Evolutionary conservation across 1,140 invertebrate species (phyloP).

Genomic region (Leptonema lineaticorne): DNA sequence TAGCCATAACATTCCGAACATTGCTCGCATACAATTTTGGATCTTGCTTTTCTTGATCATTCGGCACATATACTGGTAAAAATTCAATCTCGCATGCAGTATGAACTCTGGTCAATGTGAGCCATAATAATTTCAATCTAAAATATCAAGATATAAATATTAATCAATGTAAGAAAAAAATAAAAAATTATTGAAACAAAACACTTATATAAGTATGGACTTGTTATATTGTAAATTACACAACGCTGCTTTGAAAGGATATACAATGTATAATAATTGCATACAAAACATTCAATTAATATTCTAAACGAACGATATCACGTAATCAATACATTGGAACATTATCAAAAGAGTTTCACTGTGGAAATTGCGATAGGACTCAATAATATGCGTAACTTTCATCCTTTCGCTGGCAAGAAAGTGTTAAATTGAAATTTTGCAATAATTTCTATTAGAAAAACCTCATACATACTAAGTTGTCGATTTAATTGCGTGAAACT

Average conservation of each 20-base stretch:
- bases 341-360: too few species aligned
- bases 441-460: too few species aligned
- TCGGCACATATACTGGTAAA: slow-evolving; percentile 88
- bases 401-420: neutral
- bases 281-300: neutral
- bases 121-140: slow-evolving; percentile 83
- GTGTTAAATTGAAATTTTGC: neutral
- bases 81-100: slow-evolving; percentile 93
- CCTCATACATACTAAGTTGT: too few species aligned
- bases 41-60: slow-evolving; percentile 81
- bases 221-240: neutral
- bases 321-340: too few species aligned
- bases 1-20: slow-evolving; percentile 87
- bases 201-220: too few species aligned
- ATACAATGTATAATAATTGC: slow-evolving; percentile 2
- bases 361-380: too few species aligned
- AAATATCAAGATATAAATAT: slow-evolving; percentile 42
- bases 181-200: too few species aligned
- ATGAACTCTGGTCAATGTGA: slow-evolving; percentile 87
- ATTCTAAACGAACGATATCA: neutral
- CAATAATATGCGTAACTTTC: slow-evolving; percentile 7
- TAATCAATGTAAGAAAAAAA: neutral
- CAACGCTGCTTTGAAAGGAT: neutral
- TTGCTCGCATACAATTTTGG: slow-evolving; percentile 89
- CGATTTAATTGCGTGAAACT: slow-evolving; percentile 57